A percentile compares a stretch with the other conserved stretches of the same genome.
Conservation (phyloP, 2,113 vertebrate genomes). For the Anguilla rostrata region DNA sequence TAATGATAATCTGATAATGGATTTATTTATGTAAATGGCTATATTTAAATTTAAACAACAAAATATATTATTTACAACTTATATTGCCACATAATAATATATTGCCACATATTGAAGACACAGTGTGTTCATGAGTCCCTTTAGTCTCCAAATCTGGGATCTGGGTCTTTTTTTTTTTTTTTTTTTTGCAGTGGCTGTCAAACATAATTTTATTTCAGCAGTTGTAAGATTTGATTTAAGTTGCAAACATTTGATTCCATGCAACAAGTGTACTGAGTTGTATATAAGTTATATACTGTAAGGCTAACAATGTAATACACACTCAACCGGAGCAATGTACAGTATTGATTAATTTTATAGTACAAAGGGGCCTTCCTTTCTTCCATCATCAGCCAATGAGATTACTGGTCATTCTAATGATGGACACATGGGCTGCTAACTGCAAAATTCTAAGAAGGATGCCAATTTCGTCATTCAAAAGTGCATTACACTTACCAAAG, state of each 20-base stretch:
- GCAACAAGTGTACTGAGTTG: neutral
- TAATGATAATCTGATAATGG: too few relatives aligned
- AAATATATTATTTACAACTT: neutral
- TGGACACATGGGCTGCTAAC: conserved; percentile 28
- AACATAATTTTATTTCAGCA: neutral
- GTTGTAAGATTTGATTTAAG: neutral
- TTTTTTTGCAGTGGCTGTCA: neutral
- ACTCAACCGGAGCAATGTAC: neutral
- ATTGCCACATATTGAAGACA: neutral
- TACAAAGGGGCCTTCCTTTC: neutral
- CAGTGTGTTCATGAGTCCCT: neutral
- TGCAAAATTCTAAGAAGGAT: conserved; percentile 6
- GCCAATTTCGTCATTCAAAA: neutral
- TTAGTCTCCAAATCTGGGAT: neutral
- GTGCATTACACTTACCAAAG: neutral
- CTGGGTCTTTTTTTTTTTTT: neutral
- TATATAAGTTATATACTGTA: neutral
- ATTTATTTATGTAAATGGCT: too few relatives aligned
- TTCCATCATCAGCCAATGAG: conserved; percentile 12
- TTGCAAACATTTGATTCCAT: neutral
- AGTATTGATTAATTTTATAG: neutral
- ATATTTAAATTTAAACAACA: too few relatives aligned
- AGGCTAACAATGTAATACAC: neutral
- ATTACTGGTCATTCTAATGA: conserved; percentile 23
- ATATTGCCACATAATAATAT: too few relatives aligned